A percentile compares a stretch with the other conserved stretches of the same genome.
phyloP scores from a whole-genome alignment of 2,113 vertebrate species.

The Puffinus mauretanicus region DNA sequence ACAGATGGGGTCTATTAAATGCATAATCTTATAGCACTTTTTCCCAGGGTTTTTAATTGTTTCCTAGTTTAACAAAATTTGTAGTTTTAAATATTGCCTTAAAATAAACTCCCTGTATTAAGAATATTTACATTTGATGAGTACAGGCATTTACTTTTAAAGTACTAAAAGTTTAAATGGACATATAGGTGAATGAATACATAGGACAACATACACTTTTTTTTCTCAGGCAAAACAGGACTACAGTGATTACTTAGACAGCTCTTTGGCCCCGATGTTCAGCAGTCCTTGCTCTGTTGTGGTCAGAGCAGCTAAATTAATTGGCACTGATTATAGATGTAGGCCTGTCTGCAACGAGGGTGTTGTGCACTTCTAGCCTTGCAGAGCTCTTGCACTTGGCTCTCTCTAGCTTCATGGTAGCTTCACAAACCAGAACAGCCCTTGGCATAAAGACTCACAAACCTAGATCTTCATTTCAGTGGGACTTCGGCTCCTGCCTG shows the following conservation, averaged over 20 bases:
- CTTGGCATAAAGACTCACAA: background rate
- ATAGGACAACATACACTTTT: rapidly evolving
- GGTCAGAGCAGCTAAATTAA: background rate
- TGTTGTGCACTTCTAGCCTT: background rate
- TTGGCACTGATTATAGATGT: background rate
- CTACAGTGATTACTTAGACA: background rate
- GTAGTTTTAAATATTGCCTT: background rate
- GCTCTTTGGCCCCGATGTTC: background rate
- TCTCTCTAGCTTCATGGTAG: background rate
- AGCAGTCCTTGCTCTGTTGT: background rate
- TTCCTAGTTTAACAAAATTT: background rate
- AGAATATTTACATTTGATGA: background rate
- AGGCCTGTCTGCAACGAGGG: background rate
- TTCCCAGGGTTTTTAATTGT: background rate
- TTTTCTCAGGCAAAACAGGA: background rate
- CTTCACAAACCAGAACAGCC: background rate
- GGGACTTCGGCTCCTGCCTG: background rate
- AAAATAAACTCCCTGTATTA: background rate
- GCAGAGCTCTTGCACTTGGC: background rate
- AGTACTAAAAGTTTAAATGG: background rate
- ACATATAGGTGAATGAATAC: background rate
- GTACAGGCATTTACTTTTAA: background rate
- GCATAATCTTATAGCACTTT: background rate
- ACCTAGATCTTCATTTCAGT: background rate
- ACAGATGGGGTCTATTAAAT: constrained; percentile 1